Evolutionary conservation across 1,140 invertebrate genomes (phyloP).

Genomic region (Zaprionus davidi): DNA sequence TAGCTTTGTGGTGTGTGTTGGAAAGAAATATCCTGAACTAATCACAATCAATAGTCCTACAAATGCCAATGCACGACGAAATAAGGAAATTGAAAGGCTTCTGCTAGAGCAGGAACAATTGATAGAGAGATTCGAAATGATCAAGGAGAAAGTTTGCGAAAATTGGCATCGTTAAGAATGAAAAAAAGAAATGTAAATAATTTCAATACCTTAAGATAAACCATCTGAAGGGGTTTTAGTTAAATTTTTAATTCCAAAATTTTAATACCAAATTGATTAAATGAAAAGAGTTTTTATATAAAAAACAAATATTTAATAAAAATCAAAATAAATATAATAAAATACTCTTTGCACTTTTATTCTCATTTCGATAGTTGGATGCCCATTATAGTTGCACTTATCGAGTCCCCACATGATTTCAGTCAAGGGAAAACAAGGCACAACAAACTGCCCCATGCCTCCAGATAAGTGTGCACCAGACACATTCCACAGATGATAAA

Average conservation of each 20-base stretch:
- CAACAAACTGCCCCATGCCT: slow-evolving; percentile 12
- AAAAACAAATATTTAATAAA: too few relatives aligned
- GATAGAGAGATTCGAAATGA: background rate
- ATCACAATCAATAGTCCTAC: background rate
- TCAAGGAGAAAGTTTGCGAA: background rate
- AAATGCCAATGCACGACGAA: too few relatives aligned
- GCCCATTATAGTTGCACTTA: slow-evolving; percentile 4
- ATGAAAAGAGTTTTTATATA: too few relatives aligned
- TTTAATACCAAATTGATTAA: too few relatives aligned
- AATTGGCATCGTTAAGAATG: too few relatives aligned
- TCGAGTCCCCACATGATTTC: background rate
- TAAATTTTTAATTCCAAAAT: too few relatives aligned
- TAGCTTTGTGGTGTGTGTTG: slow-evolving; percentile 8
- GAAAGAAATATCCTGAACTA: slow-evolving; percentile 19
- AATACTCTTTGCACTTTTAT: slow-evolving; percentile 10
- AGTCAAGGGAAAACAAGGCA: background rate
- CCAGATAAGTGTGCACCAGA: background rate
- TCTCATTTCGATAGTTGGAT: slow-evolving; percentile 19
- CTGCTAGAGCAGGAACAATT: too few relatives aligned
- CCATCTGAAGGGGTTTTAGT: too few relatives aligned
- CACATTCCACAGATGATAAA: slow-evolving; percentile 4
- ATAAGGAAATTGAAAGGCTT: too few relatives aligned
- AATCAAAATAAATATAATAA: too few relatives aligned
- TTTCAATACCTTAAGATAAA: too few relatives aligned
- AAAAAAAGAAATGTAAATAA: too few relatives aligned